These are phyloP conservation scores for Orthosia cruda DNA, from an alignment of 2,888 invertebrate species.

Conservation along the genomic window DNA sequence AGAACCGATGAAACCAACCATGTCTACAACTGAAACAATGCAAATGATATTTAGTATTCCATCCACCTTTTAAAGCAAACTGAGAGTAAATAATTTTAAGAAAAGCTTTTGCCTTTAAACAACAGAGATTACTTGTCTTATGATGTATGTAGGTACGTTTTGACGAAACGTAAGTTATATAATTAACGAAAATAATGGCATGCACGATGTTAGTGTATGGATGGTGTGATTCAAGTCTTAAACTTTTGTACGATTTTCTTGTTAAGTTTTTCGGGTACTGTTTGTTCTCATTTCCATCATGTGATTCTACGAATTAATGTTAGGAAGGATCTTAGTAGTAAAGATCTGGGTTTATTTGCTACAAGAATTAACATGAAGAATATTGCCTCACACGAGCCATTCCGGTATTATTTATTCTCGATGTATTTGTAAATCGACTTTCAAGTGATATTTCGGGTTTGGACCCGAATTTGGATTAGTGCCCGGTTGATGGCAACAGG, in stretches of 20 bases:
- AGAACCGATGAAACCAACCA: not conserved
- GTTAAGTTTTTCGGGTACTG: not conserved
- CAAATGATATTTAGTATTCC: constrained; percentile 21
- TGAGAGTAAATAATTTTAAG: constrained; percentile 48
- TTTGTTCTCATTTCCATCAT: too few species aligned
- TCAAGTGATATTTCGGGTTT: too few species aligned
- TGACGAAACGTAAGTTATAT: constrained; percentile 57
- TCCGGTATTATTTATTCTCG: too few species aligned
- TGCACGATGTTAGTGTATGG: constrained; percentile 44
- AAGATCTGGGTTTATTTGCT: too few species aligned
- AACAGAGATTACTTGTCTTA: constrained; percentile 58
- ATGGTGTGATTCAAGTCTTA: constrained; percentile 32
- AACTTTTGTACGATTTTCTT: not conserved
- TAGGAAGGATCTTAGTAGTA: too few species aligned
- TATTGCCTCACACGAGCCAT: too few species aligned
- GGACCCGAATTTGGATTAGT: too few species aligned
- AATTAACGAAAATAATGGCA: constrained; percentile 59
- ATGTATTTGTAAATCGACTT: too few species aligned
- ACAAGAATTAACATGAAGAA: too few species aligned
- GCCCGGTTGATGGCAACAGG: too few species aligned
- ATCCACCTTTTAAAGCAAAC: constrained; percentile 32
- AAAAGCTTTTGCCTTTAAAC: constrained; percentile 48
- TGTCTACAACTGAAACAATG: not conserved
- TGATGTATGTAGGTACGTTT: constrained; percentile 59
- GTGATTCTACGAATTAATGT: too few species aligned